These are phyloP conservation scores for Eugnorisma glareosa DNA, from an alignment of 2,888 invertebrate species.

Conservation along the genomic window DNA sequence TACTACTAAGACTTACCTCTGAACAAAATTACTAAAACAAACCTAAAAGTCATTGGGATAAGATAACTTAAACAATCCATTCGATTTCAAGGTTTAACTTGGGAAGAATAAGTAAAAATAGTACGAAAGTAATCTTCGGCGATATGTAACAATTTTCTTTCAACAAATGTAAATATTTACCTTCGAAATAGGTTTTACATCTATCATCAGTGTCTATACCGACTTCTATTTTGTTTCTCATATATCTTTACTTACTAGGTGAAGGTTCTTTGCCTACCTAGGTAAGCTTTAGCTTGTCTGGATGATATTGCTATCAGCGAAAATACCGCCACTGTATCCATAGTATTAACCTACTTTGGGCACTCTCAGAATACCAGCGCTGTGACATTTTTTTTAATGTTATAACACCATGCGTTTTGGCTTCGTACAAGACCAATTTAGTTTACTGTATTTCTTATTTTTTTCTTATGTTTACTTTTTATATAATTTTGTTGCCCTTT, in stretches of 20 bases:
- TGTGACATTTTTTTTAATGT: too few species aligned
- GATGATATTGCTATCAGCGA: neutral
- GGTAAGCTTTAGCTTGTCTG: neutral
- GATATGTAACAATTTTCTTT: neutral
- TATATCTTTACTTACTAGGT: neutral
- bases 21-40: slow-evolving; percentile 1
- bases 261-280: neutral
- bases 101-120: neutral
- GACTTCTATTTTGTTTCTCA: neutral
- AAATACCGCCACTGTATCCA: neutral
- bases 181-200: neutral
- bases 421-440: too few species aligned
- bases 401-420: too few species aligned
- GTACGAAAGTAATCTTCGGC: neutral
- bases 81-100: slow-evolving; percentile 1
- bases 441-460: too few species aligned
- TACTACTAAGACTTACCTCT: neutral
- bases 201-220: neutral
- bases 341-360: neutral
- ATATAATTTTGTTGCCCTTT: too few species aligned
- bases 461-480: too few species aligned
- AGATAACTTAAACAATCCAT: neutral
- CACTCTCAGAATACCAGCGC: too few species aligned
- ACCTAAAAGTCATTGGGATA: slow-evolving; percentile 1
- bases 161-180: slow-evolving; percentile 15